Evolutionary conservation across 2,797 vertebrate genomes (phyloP), one percentile per base, ranked within the genome.

Genomic region (Aulostomus chinensis): DNA sequence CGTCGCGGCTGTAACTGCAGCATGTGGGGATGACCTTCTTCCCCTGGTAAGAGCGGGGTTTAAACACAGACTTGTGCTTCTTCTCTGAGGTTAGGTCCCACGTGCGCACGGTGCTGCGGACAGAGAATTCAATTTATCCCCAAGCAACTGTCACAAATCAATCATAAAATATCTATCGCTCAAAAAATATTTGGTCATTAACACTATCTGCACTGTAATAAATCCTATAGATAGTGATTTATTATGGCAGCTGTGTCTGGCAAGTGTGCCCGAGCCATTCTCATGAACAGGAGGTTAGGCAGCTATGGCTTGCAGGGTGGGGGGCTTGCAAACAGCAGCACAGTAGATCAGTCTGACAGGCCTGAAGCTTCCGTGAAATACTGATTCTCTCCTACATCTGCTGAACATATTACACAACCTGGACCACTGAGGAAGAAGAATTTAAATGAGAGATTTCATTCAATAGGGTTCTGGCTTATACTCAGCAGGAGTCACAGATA

Each of bases 71-170:
- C 88, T 94, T 98, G 84, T 98, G 96, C 45, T 95, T 93, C 86
- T 97, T 98, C 39, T 97, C 95, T 1, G 92, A 93, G 58, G 83
- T 94, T 64, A 98, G 63, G 65, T 98, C 96, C 97, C 97, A 99
- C 0, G 94, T 95, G 49, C 97, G 92, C 50, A 98, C 96, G 11
- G 96, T 98, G 64, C 96, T 98, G 80, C 48, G 55, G 24, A 70
- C 8, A 54, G 35, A 67, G 4, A 13, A 45, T 32, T 21, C 9
- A n/a, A 57, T 57, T 72, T 17, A 54, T 41, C 1, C 13, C 54
- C 35, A 33, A 2, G 4, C 10, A 20, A 31, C 21, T 4, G 17
- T 31, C 45, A 40, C 28, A 13, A 76, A 36, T 53, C 25, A 28
- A 12, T 59, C 34, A 58, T 58, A 52, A 73, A 41, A 53, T 25